Percentiles rank a stretch among this genome's conserved stretches.
phyloP scores from a whole-genome alignment of 2,113 vertebrate species.

The Zapus hudsonius region DNA sequence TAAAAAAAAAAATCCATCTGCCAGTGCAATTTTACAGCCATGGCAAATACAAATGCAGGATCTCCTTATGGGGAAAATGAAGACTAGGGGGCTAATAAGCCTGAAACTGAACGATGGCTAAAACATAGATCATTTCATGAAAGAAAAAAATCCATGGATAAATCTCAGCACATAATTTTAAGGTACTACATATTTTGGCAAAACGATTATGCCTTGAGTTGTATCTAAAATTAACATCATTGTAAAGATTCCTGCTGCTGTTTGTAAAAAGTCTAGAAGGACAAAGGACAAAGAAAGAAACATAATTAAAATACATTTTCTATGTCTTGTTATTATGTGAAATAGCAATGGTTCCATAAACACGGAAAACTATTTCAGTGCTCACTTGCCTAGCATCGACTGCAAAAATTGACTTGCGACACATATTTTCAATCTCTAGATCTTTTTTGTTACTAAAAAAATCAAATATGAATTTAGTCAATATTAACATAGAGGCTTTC shows the following conservation, averaged over 20 bases:
- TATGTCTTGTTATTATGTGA: slow-evolving; percentile 55
- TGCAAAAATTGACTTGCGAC: slow-evolving; percentile 42
- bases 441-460: not conserved
- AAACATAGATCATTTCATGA: not conserved
- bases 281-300: slow-evolving; percentile 68
- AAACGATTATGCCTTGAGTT: not conserved
- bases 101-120: slow-evolving; percentile 5
- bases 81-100: not conserved
- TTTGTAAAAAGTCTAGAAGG: slow-evolving; percentile 52
- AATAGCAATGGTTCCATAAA: slow-evolving; percentile 36
- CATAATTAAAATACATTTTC: slow-evolving; percentile 60
- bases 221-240: too few species aligned
- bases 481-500: not conserved
- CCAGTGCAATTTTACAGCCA: not conserved
- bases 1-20: slow-evolving; percentile 7
- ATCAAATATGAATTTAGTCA: slow-evolving; percentile 40
- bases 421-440: not conserved
- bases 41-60: not conserved
- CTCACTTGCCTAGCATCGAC: slow-evolving; percentile 39
- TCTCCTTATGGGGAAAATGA: not conserved
- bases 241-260: slow-evolving; percentile 43
- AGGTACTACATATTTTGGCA: not conserved
- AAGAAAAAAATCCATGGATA: not conserved
- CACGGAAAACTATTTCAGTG: slow-evolving; percentile 38
- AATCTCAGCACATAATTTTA: not conserved